A percentile compares a stretch with the other conserved stretches of the same genome.
Conservation (phyloP, 2,113 vertebrate genomes). For the Periophthalmus modestus region DNA sequence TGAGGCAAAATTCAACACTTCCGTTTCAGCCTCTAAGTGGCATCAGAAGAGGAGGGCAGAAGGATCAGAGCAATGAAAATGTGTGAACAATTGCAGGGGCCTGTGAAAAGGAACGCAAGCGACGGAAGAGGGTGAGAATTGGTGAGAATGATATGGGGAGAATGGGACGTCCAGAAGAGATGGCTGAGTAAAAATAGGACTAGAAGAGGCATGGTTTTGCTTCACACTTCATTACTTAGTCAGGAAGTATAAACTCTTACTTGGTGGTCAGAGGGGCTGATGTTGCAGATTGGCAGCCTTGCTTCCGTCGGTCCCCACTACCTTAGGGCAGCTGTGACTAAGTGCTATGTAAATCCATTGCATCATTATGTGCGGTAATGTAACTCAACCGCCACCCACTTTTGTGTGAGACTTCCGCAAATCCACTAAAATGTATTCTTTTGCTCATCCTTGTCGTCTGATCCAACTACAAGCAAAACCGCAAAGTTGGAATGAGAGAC, state of each 20-base stretch:
- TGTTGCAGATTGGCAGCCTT: too few relatives aligned
- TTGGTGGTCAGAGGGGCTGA: too few relatives aligned
- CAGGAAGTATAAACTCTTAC: background rate
- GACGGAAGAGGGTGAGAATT: slow-evolving; percentile 53
- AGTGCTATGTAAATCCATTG: too few relatives aligned
- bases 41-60: background rate
- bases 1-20: background rate
- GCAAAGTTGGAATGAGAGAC: background rate
- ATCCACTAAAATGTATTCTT: background rate
- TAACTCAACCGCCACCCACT: background rate
- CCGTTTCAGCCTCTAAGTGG: background rate
- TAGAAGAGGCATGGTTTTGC: background rate
- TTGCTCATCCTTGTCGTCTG: background rate
- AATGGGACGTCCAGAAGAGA: slow-evolving; percentile 27
- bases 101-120: slow-evolving; percentile 37
- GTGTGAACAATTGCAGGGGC: slow-evolving; percentile 43
- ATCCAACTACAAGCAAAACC: background rate
- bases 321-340: too few relatives aligned
- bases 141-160: slow-evolving; percentile 51
- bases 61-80: slow-evolving; percentile 15
- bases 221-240: background rate
- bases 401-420: slow-evolving; percentile 1
- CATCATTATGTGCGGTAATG: background rate
- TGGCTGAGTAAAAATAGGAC: background rate
- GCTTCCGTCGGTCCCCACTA: too few relatives aligned